Evolutionary conservation across 2,113 vertebrate species (phyloP), one percentile per base, ranked within the genome.

Genomic region (Smithornis capensis): DNA sequence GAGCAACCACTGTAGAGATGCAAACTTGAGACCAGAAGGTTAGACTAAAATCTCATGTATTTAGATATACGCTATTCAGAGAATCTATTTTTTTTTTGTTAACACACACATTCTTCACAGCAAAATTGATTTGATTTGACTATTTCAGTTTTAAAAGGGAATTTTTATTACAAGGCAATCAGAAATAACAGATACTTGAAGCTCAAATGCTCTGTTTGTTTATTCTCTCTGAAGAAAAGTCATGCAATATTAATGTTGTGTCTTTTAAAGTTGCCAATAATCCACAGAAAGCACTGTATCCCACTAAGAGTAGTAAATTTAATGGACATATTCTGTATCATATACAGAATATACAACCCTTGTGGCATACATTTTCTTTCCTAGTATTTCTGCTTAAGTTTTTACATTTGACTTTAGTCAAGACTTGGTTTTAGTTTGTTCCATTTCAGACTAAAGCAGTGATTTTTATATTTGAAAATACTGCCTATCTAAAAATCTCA

Each of bases 91-190:
- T 47, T 69, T 82, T 40, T 83, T 27, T 37, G 73, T 86, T 80
- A 86, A 60, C 52, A 80, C 25, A 78, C 45, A 68, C 22, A 13
- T 77, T 91, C 68, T 83, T 93, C 79, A 27, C 45, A 53, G 19
- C 25, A 80, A 86, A 94, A 90, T 71, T 71, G 27, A 83, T 95
- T 90, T 95, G 87, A 90, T 94, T 96, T 92, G n/a, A 90, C 60
- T 91, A 77, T 86, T 94, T 83, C 68, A 40, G 60, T 83, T 94
- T 92, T 88, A 49, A 96, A 95, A 92, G 56, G 59, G 85, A 93
- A 89, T 94, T 96, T 96, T 92, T 88, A 75, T 78, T 88, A 45
- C 21, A 80, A 95, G 22, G 76, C 60, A 78, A 67, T 94, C 90
- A 92, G 60, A 37, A 89, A 45, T 31, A 94, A 71, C 65, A 94